Percentiles rank a stretch among this genome's conserved stretches.
Evolutionary conservation across 2,888 invertebrate genomes (phyloP).

Genomic region (Oscheius myriophilus): DNA sequence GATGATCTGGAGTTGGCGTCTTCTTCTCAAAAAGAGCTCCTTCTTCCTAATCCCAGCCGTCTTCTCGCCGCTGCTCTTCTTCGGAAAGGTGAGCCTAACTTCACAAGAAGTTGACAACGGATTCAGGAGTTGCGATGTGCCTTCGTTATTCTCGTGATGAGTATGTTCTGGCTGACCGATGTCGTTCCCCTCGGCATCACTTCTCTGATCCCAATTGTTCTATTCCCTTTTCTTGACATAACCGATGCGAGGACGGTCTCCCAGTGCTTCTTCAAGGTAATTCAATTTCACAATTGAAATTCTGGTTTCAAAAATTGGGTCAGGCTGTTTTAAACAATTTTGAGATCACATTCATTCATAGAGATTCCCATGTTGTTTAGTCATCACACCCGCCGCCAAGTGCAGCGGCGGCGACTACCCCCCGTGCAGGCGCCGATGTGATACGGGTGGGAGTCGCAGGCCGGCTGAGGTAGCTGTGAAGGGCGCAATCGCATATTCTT

Average conservation of each 20-base stretch:
- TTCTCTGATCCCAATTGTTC: conserved; percentile 51
- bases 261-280: conserved; percentile 41
- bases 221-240: conserved; percentile 54
- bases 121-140: conserved; percentile 49
- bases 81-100: not conserved
- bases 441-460: too few relatives aligned
- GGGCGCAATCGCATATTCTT: too few relatives aligned
- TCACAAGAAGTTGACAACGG: too few relatives aligned
- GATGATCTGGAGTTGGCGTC: not conserved
- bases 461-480: too few relatives aligned
- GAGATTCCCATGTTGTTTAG: too few relatives aligned
- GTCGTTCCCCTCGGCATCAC: conserved; percentile 55
- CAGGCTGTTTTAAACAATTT: not conserved
- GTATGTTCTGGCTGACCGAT: conserved; percentile 50
- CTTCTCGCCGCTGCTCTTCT: conserved; percentile 1
- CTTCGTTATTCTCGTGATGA: conserved; percentile 48
- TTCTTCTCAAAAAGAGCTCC: not conserved
- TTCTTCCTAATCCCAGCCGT: conserved; percentile 2
- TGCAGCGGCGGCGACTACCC: too few relatives aligned
- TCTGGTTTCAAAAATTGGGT: not conserved
- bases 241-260: conserved; percentile 40
- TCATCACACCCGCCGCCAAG: too few relatives aligned
- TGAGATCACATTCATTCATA: not conserved
- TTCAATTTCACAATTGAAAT: too few relatives aligned
- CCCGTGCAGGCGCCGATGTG: too few relatives aligned